phyloP scores from a whole-genome alignment of 23 tunicate species.

The Trididemnum clinides region DNA sequence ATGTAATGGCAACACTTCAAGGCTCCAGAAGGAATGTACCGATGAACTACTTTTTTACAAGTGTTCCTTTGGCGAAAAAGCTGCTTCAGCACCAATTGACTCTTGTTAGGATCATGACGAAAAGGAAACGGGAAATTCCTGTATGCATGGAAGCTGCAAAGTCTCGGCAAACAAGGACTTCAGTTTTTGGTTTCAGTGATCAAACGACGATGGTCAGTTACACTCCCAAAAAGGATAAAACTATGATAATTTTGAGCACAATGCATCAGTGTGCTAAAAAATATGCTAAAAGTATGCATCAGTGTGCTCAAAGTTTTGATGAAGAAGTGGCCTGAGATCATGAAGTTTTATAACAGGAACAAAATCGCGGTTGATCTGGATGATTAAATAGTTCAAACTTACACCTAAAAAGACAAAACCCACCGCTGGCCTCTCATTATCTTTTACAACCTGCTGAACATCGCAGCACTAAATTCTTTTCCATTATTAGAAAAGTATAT shows the following conservation, averaged over 20 bases:
- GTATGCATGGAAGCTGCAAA: conserved; percentile 33
- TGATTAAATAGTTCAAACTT: conserved; percentile 36
- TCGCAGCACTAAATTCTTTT: conserved; percentile 35
- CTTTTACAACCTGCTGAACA: conserved; percentile 21
- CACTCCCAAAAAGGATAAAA: conserved; percentile 18
- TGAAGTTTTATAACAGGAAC: conserved; percentile 24
- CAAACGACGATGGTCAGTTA: conserved; percentile 30
- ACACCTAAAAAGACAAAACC: conserved; percentile 15
- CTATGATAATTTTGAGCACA: conserved; percentile 22
- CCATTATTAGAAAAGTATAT: conserved; percentile 6
- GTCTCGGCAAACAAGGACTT: conserved; percentile 21
- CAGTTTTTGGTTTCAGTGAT: conserved; percentile 29
- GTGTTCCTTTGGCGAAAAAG: conserved; percentile 21
- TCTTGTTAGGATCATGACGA: conserved; percentile 25
- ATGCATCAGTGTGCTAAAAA: conserved; percentile 23
- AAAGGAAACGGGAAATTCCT: conserved; percentile 30
- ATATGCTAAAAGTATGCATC: too few relatives aligned
- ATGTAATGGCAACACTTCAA: conserved; percentile 10
- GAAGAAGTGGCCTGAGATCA: conserved; percentile 30
- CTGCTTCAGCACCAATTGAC: conserved; percentile 34
- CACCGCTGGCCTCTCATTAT: conserved; percentile 1
- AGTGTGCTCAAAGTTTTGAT: too few relatives aligned
- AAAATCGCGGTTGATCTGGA: conserved; percentile 24
- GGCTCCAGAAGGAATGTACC: conserved; percentile 30
- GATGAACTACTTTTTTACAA: conserved; percentile 16